Conservation (phyloP, 1,140 invertebrate genomes). For the Drosophila lacteicornis region DNA sequence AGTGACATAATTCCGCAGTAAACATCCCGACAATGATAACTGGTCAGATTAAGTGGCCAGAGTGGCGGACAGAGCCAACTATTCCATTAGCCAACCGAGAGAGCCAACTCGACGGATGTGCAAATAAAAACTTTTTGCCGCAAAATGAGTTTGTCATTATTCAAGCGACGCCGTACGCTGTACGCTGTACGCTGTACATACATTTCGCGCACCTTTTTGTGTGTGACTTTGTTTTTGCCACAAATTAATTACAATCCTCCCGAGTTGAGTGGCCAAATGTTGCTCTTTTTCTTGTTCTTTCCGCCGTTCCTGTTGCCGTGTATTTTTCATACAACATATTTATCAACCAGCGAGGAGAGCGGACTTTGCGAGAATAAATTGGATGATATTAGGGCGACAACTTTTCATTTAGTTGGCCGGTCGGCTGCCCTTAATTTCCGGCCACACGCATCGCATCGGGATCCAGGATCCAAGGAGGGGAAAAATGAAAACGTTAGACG, state of each 20-base stretch:
- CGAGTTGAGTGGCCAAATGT: slow-evolving; percentile 79
- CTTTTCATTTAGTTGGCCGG: slow-evolving; percentile 75
- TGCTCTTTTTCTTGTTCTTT: slow-evolving; percentile 47
- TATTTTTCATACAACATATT: slow-evolving; percentile 74
- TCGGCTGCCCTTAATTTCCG: slow-evolving; percentile 74
- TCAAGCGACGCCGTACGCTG: slow-evolving; percentile 43
- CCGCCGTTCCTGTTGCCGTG: slow-evolving; percentile 37
- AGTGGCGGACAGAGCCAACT: slow-evolving; percentile 16
- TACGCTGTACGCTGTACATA: slow-evolving; percentile 18
- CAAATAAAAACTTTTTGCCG: slow-evolving; percentile 65
- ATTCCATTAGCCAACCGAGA: slow-evolving; percentile 41
- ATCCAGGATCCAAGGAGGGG: slow-evolving; percentile 4
- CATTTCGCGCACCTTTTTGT: slow-evolving; percentile 70
- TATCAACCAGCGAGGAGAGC: slow-evolving; percentile 56
- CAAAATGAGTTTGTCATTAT: slow-evolving; percentile 78
- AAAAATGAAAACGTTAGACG: slow-evolving; percentile 76
- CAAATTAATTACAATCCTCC: slow-evolving; percentile 76
- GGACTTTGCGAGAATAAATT: slow-evolving; percentile 75
- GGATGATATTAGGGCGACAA: slow-evolving; percentile 80
- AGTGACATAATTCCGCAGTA: slow-evolving; percentile 25
- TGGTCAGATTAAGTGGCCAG: slow-evolving; percentile 32
- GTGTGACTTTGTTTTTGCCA: slow-evolving; percentile 36
- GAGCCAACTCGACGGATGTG: slow-evolving; percentile 36
- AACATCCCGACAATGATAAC: slow-evolving; percentile 17
- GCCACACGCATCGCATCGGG: slow-evolving; percentile 64